Percentiles rank a stretch among this genome's conserved stretches.
phyloP scores from a whole-genome alignment of 1,140 invertebrate species.

The Drosophila varians region DNA sequence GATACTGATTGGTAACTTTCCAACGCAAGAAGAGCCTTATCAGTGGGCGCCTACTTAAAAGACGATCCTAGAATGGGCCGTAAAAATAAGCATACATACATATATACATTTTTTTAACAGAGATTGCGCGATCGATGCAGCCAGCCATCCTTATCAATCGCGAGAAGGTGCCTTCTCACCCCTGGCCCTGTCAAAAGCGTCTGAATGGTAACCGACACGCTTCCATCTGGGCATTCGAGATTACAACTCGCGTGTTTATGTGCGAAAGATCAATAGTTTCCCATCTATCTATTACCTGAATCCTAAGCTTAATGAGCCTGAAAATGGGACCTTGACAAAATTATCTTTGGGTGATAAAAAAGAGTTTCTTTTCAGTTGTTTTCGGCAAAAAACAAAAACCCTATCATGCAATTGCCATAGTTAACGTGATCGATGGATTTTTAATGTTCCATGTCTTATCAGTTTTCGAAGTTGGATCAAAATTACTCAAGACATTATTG shows the following conservation, averaged over 20 bases:
- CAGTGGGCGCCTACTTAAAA: slow-evolving; percentile 30
- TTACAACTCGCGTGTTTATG: slow-evolving; percentile 63
- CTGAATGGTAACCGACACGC: slow-evolving; percentile 31
- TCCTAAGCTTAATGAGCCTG: neutral
- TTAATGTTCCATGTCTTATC: slow-evolving; percentile 23
- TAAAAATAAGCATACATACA: neutral
- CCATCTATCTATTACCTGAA: slow-evolving; percentile 23
- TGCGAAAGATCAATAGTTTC: slow-evolving; percentile 55
- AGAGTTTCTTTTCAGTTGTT: neutral
- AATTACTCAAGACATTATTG: slow-evolving; percentile 3
- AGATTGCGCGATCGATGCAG: slow-evolving; percentile 57
- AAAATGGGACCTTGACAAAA: slow-evolving; percentile 1
- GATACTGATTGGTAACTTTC: slow-evolving; percentile 61
- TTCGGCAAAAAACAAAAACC: slow-evolving; percentile 7
- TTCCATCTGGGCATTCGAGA: slow-evolving; percentile 37
- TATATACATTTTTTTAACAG: slow-evolving; percentile 2
- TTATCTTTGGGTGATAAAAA: slow-evolving; percentile 18
- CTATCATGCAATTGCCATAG: slow-evolving; percentile 18
- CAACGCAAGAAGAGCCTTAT: slow-evolving; percentile 59
- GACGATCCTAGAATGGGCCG: slow-evolving; percentile 30
- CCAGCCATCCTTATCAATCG: slow-evolving; percentile 50
- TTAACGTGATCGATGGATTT: slow-evolving; percentile 36
- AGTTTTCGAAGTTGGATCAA: slow-evolving; percentile 9
- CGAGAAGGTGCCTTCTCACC: slow-evolving; percentile 51
- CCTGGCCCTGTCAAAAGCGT: slow-evolving; percentile 52